Evolutionary conservation across 2,113 vertebrate species (phyloP).

Genomic region (Saccopteryx leptura): DNA sequence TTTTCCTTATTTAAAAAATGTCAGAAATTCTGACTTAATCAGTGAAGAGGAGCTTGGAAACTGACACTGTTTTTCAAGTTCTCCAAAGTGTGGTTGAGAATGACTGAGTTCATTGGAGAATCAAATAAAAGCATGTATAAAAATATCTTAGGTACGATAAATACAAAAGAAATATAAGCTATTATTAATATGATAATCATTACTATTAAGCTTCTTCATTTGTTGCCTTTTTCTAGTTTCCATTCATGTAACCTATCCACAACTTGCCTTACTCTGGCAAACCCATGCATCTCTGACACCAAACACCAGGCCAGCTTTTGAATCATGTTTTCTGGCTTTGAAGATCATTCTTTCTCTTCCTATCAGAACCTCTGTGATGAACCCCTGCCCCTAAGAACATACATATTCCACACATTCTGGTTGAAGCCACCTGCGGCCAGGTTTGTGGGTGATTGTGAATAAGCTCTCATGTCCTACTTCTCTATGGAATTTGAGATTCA

Average conservation of each 20-base stretch:
- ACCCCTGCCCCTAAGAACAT: neutral
- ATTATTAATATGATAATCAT: slow-evolving; percentile 64
- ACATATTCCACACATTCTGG: slow-evolving; percentile 36
- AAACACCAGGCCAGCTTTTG: slow-evolving; percentile 53
- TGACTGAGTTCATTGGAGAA: slow-evolving; percentile 60
- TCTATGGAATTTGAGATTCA: slow-evolving; percentile 64
- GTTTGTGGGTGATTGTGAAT: slow-evolving; percentile 65
- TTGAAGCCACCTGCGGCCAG: slow-evolving; percentile 43
- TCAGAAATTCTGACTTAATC: slow-evolving; percentile 57
- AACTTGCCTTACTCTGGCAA: slow-evolving; percentile 57
- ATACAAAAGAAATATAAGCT: slow-evolving; percentile 65
- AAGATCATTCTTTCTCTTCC: slow-evolving; percentile 27
- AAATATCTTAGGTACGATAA: slow-evolving; percentile 50
- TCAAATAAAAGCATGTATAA: slow-evolving; percentile 66
- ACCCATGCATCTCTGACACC: neutral
- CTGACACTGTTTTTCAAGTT: slow-evolving; percentile 24
- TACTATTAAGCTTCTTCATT: slow-evolving; percentile 58
- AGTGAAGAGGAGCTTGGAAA: neutral
- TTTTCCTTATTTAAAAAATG: slow-evolving; percentile 47
- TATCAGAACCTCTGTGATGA: slow-evolving; percentile 53
- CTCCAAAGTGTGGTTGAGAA: neutral
- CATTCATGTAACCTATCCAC: slow-evolving; percentile 56
- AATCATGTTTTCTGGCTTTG: slow-evolving; percentile 47
- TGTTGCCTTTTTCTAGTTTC: slow-evolving; percentile 73
- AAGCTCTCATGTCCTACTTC: slow-evolving; percentile 31